Evolutionary conservation across 2,797 vertebrate genomes (phyloP).

Genomic region (Myripristis murdjan): DNA sequence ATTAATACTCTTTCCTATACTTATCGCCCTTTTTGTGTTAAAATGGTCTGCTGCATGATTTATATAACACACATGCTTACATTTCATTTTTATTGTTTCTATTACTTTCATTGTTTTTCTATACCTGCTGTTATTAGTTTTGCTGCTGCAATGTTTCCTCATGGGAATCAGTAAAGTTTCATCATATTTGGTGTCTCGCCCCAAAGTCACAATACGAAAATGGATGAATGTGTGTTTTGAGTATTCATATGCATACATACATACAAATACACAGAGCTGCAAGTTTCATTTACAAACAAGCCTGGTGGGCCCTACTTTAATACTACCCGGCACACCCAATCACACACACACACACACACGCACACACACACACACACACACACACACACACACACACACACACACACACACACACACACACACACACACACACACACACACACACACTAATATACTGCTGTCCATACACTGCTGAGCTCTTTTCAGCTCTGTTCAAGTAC

Average conservation of each 20-base stretch:
- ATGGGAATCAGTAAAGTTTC: constrained; percentile 5
- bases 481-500: background rate
- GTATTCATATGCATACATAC: background rate
- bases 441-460: no score
- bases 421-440: no score
- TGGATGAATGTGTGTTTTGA: constrained; percentile 15
- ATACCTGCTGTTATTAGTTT: background rate
- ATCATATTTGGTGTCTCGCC: background rate
- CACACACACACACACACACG: no score
- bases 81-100: no score
- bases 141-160: background rate
- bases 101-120: no score
- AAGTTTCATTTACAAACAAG: background rate
- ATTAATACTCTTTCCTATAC: no score
- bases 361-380: no score
- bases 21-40: no score
- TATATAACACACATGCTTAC: no score
- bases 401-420: constrained; percentile 18
- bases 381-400: constrained; percentile 3
- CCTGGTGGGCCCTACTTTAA: no score
- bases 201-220: background rate
- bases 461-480: constrained; percentile 7
- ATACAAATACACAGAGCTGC: background rate
- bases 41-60: no score
- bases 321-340: no score